Conservation (phyloP, 2,888 invertebrate genomes). For the Ischnus inquisitorius region DNA sequence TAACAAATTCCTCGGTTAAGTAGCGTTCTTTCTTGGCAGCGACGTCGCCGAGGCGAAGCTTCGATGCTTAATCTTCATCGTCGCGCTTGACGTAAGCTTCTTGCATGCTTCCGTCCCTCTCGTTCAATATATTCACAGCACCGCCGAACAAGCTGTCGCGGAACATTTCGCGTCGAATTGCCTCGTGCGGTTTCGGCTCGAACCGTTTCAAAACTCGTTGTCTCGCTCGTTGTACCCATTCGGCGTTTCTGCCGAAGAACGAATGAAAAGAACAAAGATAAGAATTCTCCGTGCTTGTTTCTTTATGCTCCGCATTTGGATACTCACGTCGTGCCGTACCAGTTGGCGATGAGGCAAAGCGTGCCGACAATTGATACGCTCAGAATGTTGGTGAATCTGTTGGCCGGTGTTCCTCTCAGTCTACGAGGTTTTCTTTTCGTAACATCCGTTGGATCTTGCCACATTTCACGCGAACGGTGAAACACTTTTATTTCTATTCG, state of each 20-base stretch:
- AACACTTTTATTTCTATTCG: background rate
- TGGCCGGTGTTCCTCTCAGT: conserved; percentile 76
- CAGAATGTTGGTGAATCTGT: conserved; percentile 39
- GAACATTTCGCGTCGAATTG: background rate
- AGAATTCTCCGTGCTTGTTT: background rate
- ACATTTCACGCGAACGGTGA: conserved; percentile 56
- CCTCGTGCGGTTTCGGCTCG: background rate
- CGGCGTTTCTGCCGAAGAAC: background rate
- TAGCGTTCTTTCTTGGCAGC: background rate
- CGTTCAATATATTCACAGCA: background rate
- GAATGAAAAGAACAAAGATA: background rate
- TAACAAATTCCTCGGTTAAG: background rate
- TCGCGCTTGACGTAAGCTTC: background rate
- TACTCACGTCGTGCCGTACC: conserved; percentile 36
- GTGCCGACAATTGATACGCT: conserved; percentile 4
- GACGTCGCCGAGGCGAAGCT: background rate
- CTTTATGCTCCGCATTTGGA: conserved; percentile 3
- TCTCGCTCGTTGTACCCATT: background rate
- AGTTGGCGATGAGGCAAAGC: background rate
- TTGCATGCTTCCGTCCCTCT: background rate
- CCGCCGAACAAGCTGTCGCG: background rate
- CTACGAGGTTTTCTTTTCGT: conserved; percentile 74
- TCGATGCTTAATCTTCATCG: background rate
- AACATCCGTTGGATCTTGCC: conserved; percentile 71
- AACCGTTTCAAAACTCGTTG: background rate